These are phyloP conservation scores for Phocoena phocoena DNA, from an alignment of 2,113 vertebrate species.

Conservation along the genomic window DNA sequence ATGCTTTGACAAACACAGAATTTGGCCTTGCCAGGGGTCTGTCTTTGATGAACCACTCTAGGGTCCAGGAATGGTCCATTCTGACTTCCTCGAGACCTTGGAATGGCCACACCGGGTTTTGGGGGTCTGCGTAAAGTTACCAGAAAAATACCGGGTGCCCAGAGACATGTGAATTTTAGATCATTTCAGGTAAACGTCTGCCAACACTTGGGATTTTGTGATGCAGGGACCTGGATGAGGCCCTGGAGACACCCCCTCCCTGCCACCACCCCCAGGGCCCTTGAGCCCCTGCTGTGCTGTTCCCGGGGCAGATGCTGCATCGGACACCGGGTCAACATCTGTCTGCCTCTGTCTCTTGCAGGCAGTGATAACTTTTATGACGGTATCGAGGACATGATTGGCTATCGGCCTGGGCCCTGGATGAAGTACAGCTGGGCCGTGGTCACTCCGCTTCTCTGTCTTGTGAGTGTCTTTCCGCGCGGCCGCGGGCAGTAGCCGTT, in stretches of 20 bases:
- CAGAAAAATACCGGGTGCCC: background rate
- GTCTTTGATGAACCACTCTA: background rate
- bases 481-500: background rate
- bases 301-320: background rate
- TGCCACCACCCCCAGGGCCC: background rate
- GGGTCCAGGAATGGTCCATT: background rate
- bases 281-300: background rate
- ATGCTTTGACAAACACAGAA: background rate
- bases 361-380: slow-evolving; percentile 98
- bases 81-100: background rate
- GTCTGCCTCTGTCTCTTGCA: slow-evolving; percentile 53
- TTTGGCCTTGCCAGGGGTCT: background rate
- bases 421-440: slow-evolving; percentile 99
- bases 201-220: background rate
- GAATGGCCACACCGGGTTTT: background rate
- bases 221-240: background rate
- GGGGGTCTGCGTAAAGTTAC: background rate
- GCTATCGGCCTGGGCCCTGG: slow-evolving; percentile 97
- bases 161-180: background rate
- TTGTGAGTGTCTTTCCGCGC: slow-evolving; percentile 85
- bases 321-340: fast-evolving
- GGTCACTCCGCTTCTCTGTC: slow-evolving; percentile 95
- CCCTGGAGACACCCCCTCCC: background rate
- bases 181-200: background rate
- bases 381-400: slow-evolving; percentile 98